Evolutionary conservation across 2,113 vertebrate genomes (phyloP), one percentile per base, ranked within the genome.

Genomic region (Cygnus buccinator): DNA sequence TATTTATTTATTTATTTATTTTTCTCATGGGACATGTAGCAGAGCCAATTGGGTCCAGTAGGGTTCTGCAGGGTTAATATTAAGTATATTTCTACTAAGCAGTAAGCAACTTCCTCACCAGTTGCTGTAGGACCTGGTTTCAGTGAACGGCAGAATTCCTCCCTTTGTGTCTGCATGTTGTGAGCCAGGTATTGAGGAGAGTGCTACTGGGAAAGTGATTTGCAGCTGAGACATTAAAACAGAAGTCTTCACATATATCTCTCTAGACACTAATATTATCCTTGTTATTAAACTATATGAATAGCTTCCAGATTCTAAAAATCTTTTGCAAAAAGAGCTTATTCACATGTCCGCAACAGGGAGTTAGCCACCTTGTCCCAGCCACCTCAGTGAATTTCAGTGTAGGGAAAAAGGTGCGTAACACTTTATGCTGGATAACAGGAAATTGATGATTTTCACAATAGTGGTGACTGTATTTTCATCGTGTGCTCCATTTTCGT

Each of bases 251-350:
- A 46, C 41, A 50, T 89, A 26, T 50, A 48, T 89, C 17, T 19
- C 54, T 87, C 54, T 68, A 68, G 81, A 50, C 35, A 58, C 23
- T 66, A 76, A 55, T 80, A 85, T 59, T 94, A 10, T 52, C 28
- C 44, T 87, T 72, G 20, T 72, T 77, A 61, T 44, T 81, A 74
- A 31, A 33, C 35, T 20, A 14, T 50, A 46, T 94, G 89, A 93
- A 92, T 33, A 71, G 48, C 62, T 94, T 92, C 58, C 74, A 89
- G 77, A 87, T 82, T 87, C 12, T 70, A 44, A 84, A 91, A 87
- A 18, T 54, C 9, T 19, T 90, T 72, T 72, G 46, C 11, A 73
- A 48, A 84, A 87, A 71, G 46, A 55, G 5, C 14, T 76, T 52
- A n/a, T 13, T 94, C 58, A 78, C 58, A 44, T 13, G 65, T 3